phyloP scores from a whole-genome alignment of 2,113 vertebrate genomes.

The Vanacampus margaritifer region DNA sequence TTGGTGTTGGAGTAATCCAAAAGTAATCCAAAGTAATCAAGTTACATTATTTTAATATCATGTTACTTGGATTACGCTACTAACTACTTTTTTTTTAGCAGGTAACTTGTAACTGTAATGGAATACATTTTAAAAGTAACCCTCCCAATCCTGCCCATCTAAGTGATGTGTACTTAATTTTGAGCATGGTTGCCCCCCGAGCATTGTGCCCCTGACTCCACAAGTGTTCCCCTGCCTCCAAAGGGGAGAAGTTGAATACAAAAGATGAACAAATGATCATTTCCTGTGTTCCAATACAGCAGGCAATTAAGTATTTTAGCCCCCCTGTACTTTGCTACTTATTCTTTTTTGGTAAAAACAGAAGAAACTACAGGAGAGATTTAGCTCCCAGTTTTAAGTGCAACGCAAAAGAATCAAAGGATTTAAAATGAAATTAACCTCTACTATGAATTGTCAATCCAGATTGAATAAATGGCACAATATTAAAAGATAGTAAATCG shows the following conservation, averaged over 20 bases:
- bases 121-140: too few relatives aligned
- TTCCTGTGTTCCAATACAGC: background rate
- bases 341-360: background rate
- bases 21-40: too few relatives aligned
- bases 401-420: background rate
- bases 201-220: too few relatives aligned
- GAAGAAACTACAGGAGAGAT: background rate
- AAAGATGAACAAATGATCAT: background rate
- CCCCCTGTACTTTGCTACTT: background rate
- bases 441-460: slow-evolving; percentile 15
- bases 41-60: too few relatives aligned
- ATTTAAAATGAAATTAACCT: slow-evolving; percentile 4
- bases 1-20: too few relatives aligned
- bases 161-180: too few relatives aligned
- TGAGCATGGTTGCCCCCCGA: too few relatives aligned
- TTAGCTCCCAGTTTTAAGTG: background rate
- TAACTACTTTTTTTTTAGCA: too few relatives aligned
- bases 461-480: slow-evolving; percentile 32
- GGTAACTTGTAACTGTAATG: too few relatives aligned
- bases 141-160: too few relatives aligned
- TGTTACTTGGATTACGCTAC: too few relatives aligned
- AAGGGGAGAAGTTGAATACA: background rate
- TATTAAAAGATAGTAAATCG: slow-evolving; percentile 50
- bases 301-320: background rate
- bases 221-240: too few relatives aligned